Percentiles rank a stretch among this genome's conserved stretches.
phyloP scores from a whole-genome alignment of 2,797 vertebrate genomes.

The Hypotaenidia okinawae region DNA sequence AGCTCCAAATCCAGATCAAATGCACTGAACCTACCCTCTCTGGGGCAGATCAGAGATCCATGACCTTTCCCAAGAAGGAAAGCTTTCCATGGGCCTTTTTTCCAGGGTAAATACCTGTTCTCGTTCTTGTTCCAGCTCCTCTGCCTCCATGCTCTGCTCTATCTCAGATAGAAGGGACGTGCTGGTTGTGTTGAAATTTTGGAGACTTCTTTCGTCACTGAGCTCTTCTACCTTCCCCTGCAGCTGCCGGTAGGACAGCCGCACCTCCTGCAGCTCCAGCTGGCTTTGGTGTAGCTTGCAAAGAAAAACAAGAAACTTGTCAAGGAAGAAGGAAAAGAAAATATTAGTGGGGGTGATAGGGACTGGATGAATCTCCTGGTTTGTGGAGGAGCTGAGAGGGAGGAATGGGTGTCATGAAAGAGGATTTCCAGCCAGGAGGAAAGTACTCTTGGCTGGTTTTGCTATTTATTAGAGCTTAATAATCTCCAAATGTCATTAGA shows the following conservation, averaged over 20 bases:
- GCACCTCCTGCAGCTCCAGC: conserved; percentile 92
- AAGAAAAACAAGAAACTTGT: conserved; percentile 9
- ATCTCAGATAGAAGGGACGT: conserved; percentile 95
- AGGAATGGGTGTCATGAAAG: not conserved
- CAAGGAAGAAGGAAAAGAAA: not conserved
- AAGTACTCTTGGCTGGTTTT: conserved; percentile 33
- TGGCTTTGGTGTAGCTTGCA: conserved; percentile 91
- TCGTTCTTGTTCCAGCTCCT: conserved; percentile 96
- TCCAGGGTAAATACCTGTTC: conserved; percentile 85
- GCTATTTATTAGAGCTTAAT: conserved; percentile 37
- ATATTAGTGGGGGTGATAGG: not conserved
- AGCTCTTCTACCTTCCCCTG: conserved; percentile 89
- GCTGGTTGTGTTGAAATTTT: conserved; percentile 86
- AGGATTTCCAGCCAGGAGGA: conserved; percentile 38
- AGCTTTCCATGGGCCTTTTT: no score
- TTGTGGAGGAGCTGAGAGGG: not conserved
- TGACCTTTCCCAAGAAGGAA: not conserved
- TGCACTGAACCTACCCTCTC: not conserved
- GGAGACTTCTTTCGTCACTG: conserved; percentile 90
- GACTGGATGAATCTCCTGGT: not conserved
- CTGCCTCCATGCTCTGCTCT: conserved; percentile 98
- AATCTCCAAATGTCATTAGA: conserved; percentile 40
- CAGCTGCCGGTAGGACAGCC: conserved; percentile 89
- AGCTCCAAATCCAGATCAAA: not conserved
- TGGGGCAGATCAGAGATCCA: not conserved